phyloP scores from a whole-genome alignment of 2,797 vertebrate genomes.

The Danionella dracula region DNA sequence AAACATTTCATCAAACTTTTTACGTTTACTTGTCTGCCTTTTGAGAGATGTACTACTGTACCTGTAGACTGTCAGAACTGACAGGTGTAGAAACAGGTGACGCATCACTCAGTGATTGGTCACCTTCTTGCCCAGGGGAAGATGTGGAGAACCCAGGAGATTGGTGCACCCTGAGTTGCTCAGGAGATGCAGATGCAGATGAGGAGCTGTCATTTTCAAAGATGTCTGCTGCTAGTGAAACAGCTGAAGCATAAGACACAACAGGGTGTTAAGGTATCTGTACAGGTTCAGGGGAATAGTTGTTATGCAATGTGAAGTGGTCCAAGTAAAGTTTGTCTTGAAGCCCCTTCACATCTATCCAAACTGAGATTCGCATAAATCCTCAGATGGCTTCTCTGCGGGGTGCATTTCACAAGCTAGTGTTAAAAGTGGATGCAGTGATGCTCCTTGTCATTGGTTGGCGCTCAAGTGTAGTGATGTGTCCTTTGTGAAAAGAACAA shows the following conservation, averaged over 20 bases:
- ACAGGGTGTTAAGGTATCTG: slow-evolving; percentile 28
- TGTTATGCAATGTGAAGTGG: background rate
- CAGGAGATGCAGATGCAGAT: slow-evolving; percentile 64
- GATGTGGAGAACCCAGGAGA: slow-evolving; percentile 60
- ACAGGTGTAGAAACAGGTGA: slow-evolving; percentile 59
- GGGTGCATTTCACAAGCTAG: too few relatives aligned
- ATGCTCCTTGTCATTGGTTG: too few relatives aligned
- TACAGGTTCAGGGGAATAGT: background rate
- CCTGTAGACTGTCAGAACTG: slow-evolving; percentile 62
- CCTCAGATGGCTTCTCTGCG: too few relatives aligned
- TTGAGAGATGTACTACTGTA: slow-evolving; percentile 36
- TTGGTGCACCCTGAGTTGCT: slow-evolving; percentile 61
- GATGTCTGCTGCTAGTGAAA: slow-evolving; percentile 60
- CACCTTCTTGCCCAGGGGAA: slow-evolving; percentile 62
- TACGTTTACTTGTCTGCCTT: too few relatives aligned
- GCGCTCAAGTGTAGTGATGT: too few relatives aligned
- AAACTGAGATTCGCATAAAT: too few relatives aligned
- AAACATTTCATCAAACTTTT: too few relatives aligned
- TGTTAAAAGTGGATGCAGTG: too few relatives aligned
- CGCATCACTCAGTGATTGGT: slow-evolving; percentile 69
- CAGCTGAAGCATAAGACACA: slow-evolving; percentile 50
- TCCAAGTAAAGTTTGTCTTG: background rate
- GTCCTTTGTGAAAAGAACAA: too few relatives aligned
- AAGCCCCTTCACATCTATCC: too few relatives aligned
- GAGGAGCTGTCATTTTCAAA: slow-evolving; percentile 79